A percentile compares a stretch with the other conserved stretches of the same genome.
Evolutionary conservation across 2,888 invertebrate species (phyloP).

Genomic region (Amorpha juglandis): DNA sequence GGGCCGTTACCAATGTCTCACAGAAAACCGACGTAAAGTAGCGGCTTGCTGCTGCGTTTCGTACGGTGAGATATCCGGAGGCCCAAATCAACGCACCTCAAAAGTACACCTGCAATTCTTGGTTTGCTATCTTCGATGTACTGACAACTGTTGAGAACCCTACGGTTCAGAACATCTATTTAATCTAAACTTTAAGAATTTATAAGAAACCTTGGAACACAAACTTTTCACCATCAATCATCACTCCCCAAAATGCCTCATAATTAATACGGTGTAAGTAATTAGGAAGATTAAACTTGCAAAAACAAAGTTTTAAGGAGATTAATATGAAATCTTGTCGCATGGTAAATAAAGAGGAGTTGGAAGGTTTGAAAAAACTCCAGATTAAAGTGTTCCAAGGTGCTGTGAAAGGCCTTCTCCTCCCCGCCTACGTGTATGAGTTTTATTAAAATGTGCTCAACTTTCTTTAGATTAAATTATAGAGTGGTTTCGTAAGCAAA

Average conservation of each 20-base stretch:
- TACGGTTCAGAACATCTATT: not conserved
- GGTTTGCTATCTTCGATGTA: too few relatives aligned
- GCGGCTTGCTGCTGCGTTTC: too few relatives aligned
- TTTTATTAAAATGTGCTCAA: constrained; percentile 44
- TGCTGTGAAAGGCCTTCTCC: constrained; percentile 45
- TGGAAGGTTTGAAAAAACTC: constrained; percentile 42
- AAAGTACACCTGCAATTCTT: too few relatives aligned
- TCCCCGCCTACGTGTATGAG: constrained; percentile 37
- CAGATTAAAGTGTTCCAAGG: constrained; percentile 55
- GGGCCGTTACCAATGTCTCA: too few relatives aligned
- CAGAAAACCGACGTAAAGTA: too few relatives aligned
- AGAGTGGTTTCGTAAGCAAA: constrained; percentile 40
- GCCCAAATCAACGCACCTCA: too few relatives aligned
- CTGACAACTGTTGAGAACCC: not conserved
- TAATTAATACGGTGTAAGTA: constrained; percentile 13
- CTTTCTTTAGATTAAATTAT: constrained; percentile 47
- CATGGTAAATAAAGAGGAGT: constrained; percentile 38
- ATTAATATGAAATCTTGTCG: constrained; percentile 48
- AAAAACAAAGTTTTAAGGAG: constrained; percentile 38
- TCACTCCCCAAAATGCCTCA: constrained; percentile 10
- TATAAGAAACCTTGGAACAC: not conserved
- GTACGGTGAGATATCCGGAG: too few relatives aligned
- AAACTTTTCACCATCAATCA: constrained; percentile 17
- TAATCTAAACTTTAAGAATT: not conserved
- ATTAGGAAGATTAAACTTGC: constrained; percentile 27